These are phyloP conservation scores for Babylonia areolata DNA, from an alignment of 1,140 invertebrate species.

Conservation along the genomic window DNA sequence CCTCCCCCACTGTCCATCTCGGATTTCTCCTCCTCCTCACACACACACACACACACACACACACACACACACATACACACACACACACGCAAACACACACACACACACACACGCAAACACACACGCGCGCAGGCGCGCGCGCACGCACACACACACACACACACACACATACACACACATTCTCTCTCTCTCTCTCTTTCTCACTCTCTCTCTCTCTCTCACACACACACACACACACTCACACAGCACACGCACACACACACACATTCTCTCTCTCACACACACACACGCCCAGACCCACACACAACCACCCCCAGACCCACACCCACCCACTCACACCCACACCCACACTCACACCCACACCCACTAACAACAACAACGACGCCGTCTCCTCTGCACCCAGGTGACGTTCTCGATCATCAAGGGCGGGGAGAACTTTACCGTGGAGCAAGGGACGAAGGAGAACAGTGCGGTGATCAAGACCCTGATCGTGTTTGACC, in stretches of 20 bases:
- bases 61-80: constrained; percentile 16
- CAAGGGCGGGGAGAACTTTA: constrained; percentile 44
- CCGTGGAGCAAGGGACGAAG: constrained; percentile 49
- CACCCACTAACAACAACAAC: too few species aligned
- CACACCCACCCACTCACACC: not conserved
- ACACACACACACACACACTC: not conserved
- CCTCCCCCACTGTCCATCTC: too few species aligned
- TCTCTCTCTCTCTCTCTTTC: too few species aligned
- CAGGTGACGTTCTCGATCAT: constrained; percentile 43
- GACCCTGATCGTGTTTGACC: constrained; percentile 62
- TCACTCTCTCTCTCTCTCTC: not conserved
- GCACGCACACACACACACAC: too few species aligned
- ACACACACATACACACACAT: too few species aligned
- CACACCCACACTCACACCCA: not conserved
- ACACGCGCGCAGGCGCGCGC: too few species aligned
- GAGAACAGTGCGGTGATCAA: constrained; percentile 57
- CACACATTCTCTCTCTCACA: too few species aligned
- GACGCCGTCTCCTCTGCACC: too few species aligned
- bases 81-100: not conserved
- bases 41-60: not conserved
- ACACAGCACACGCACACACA: not conserved
- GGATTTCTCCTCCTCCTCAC: too few species aligned
- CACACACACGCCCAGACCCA: too few species aligned
- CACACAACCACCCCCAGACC: not conserved
- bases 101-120: too few species aligned